Conservation (phyloP, 1,140 invertebrate species). For the Probaryconus sp. region DNA sequence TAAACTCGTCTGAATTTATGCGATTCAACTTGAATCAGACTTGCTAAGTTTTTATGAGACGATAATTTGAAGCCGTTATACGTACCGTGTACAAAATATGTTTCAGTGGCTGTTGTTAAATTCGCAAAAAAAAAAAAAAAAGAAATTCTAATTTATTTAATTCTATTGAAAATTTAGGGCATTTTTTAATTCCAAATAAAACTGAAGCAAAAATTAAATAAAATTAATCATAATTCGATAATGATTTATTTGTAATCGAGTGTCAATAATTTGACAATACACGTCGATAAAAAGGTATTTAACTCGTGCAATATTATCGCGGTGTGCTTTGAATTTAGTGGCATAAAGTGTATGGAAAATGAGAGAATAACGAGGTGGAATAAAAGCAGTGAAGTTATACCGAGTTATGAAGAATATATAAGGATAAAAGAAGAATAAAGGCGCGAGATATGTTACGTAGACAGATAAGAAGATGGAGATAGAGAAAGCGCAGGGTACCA, state of each 20-base stretch:
- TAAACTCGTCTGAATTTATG: slow-evolving; percentile 12
- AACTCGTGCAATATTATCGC: not conserved
- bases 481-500: slow-evolving; percentile 52
- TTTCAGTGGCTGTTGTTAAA: no score
- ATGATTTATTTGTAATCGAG: not conserved
- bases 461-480: slow-evolving; percentile 25
- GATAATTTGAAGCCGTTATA: slow-evolving; percentile 5
- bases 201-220: no score
- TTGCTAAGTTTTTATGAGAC: slow-evolving; percentile 4
- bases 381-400: slow-evolving; percentile 18
- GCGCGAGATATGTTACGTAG: not conserved
- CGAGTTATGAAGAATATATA: slow-evolving; percentile 26
- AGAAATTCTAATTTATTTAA: no score
- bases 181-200: no score
- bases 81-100: not conserved
- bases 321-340: not conserved
- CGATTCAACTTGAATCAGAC: slow-evolving; percentile 4
- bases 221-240: not conserved
- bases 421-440: slow-evolving; percentile 9
- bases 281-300: not conserved
- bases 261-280: not conserved
- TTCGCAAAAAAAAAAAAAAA: no score
- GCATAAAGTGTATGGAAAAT: slow-evolving; percentile 17
- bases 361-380: slow-evolving; percentile 10
- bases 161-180: no score